Evolutionary conservation across 2,797 vertebrate genomes (phyloP).

Genomic region (Synanceia verrucosa): DNA sequence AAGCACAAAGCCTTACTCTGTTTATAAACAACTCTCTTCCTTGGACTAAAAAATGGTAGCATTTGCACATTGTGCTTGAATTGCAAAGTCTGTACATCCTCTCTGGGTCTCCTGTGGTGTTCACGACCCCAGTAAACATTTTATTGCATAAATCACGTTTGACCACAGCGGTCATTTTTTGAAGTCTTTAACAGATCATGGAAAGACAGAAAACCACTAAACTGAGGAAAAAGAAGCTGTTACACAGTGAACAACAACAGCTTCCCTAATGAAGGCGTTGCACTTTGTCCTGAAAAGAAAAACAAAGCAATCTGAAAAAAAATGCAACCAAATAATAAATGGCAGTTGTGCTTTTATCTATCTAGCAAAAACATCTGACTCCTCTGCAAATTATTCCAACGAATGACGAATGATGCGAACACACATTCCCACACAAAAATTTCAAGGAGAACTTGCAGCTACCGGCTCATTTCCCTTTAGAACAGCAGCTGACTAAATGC

Average conservation of each 20-base stretch:
- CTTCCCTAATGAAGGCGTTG: slow-evolving; percentile 79
- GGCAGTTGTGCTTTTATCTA: slow-evolving; percentile 88
- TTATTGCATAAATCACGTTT: slow-evolving; percentile 99
- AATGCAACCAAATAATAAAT: slow-evolving; percentile 33
- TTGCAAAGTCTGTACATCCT: slow-evolving; percentile 92
- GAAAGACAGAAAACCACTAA: slow-evolving; percentile 37
- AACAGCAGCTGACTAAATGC: slow-evolving; percentile 57
- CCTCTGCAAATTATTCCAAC: slow-evolving; percentile 37
- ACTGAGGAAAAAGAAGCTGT: slow-evolving; percentile 33
- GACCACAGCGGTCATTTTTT: slow-evolving; percentile 82
- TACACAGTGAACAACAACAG: slow-evolving; percentile 84
- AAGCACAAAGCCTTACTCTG: slow-evolving; percentile 92
- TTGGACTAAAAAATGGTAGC: slow-evolving; percentile 91
- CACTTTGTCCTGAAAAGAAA: slow-evolving; percentile 69
- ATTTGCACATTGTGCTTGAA: slow-evolving; percentile 98
- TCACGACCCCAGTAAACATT: slow-evolving; percentile 88
- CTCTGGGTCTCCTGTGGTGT: slow-evolving; percentile 81
- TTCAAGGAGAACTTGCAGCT: slow-evolving; percentile 51
- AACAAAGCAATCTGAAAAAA: slow-evolving; percentile 46
- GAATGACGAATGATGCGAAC: slow-evolving; percentile 5
- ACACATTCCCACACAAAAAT: slow-evolving; percentile 8
- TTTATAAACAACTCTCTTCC: slow-evolving; percentile 89
- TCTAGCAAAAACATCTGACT: slow-evolving; percentile 48
- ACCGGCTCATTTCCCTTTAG: slow-evolving; percentile 61
- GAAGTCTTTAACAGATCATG: slow-evolving; percentile 59